Base-by-base conservation (phyloP, 2,797 vertebrate species). In the Mus minutoides region DNA sequence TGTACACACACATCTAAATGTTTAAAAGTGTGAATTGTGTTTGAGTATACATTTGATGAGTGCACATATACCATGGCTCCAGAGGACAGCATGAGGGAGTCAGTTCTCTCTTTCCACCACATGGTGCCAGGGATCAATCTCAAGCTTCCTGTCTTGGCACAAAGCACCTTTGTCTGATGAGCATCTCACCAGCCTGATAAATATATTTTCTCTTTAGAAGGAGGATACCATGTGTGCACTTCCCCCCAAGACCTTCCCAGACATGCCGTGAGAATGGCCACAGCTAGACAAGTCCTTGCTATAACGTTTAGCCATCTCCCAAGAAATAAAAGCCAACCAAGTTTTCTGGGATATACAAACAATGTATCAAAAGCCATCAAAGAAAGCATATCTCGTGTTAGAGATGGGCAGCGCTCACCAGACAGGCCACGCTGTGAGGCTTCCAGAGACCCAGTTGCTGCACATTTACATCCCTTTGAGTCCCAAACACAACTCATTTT, bases 401-500 rank as follows among this genome's bases (percentile, higher is more conserved):
- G 4, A 82, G 78, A 60, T 64, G 34, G 96, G 88, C 43, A 90
- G 31, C 67, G 84, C 24, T 95, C 22, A 40, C 21, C 6, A 43
- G 1, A 69, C 16, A 52, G 37, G 49, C 92, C 54, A 69, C 82
- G 22, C 9, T 67, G 56, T 5, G 73, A 84, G 83, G 87, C 26
- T 56, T 71, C 71, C 40, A 34, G 75, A 90, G 52, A 21, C 26
- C 52, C 54, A 60, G 46, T 4, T 46, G 21, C 64, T 8, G 31
- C 13, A 10, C n/a, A 85, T 90, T 88, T 84, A 77, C 73, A 95
- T 91, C 78, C 76, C 75, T 93, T 95, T 84, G 69, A 71, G n/a
- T 10, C 69, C 69, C n/a, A 71, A 37, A 71, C 69, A 71, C 8
- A n/a, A 37, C 69, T 71, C 16, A 3, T 71, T 71, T 71, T 71